These are phyloP conservation scores for Dryadula phaetusa DNA, from an alignment of 2,888 invertebrate genomes.

Conservation along the genomic window DNA sequence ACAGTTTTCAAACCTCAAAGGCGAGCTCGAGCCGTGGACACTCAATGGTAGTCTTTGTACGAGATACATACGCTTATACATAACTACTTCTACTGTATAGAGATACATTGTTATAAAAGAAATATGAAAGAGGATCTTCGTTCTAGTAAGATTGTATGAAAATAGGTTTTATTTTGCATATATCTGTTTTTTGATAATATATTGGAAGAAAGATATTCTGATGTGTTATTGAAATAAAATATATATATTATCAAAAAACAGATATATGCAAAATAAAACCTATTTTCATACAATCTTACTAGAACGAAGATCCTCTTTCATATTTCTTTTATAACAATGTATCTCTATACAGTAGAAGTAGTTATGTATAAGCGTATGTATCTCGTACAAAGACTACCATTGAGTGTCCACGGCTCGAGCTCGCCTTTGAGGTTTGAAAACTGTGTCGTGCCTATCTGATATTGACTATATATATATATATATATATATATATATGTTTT, in stretches of 20 bases:
- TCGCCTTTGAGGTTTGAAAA: slow-evolving; percentile 27
- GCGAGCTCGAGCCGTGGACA: slow-evolving; percentile 21
- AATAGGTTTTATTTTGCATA: too few relatives aligned
- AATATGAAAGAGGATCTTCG: slow-evolving; percentile 3
- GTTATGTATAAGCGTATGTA: neutral
- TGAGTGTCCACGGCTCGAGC: slow-evolving; percentile 23
- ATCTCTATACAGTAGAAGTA: neutral
- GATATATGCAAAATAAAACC: too few relatives aligned
- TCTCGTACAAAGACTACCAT: slow-evolving; percentile 11
- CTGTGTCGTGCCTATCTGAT: slow-evolving; percentile 16
- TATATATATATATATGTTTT: neutral
- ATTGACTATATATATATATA: slow-evolving; percentile 11
- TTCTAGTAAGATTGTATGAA: too few relatives aligned
- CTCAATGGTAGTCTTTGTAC: slow-evolving; percentile 15
- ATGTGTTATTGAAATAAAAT: too few relatives aligned
- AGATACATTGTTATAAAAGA: neutral
- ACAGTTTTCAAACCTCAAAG: slow-evolving; percentile 27
- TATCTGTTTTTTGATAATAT: too few relatives aligned
- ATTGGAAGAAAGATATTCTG: too few relatives aligned
- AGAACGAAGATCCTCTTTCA: neutral
- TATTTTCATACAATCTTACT: too few relatives aligned
- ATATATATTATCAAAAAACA: too few relatives aligned
- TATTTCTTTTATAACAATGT: neutral
- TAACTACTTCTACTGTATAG: neutral
- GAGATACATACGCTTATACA: neutral